Base-by-base conservation (phyloP, 2,888 invertebrate species). In the Lasioglossum villosulum region DNA sequence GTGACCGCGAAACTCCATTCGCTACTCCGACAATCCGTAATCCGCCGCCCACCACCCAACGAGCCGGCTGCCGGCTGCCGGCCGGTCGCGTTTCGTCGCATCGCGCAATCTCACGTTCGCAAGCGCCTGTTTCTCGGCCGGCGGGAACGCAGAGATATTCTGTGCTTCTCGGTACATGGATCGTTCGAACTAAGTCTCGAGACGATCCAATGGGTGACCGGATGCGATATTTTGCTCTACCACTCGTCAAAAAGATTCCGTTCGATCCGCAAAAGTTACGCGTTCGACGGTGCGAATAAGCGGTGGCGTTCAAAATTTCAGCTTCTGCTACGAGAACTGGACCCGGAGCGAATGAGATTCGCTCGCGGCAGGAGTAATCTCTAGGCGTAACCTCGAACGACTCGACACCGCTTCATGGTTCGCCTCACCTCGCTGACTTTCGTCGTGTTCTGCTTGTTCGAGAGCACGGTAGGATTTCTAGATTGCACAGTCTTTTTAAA, bases 181-280 rank as follows among this genome's bases (percentile, higher is more conserved):
- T 45, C 86, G 48, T 75, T 72, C 19, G 45, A 37, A 48, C 19
- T 3, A 8, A 16, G 5, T 59, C 34, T 75, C 59, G 78, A 12
- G 42, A 72, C 66, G 80, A 86, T 90, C 78, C 90, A 92, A 92
- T 90, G 89, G 90, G 81, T 85, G 39, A 78, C 73, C 82, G 79
- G 82, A 88, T 81, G 39, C 52, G n/a, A 59, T 52, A 5, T 48
- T 91, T 90, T 30, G 63, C 37, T 92, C 74, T 91, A 19, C 90
- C 91, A 90, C 89, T 87, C 37, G 80, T n/a, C 0, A n/a, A 5
- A 34, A 5, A 34, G 37, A 71, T 34, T 52, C 45, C n/a, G 80
- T 72, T 39, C 78, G 45, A 70, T 5, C 39, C 48, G 83, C 75
- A 45, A 16, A n/a, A 34, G 48, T 2, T 27, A 19, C 71, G 45